These are phyloP conservation scores for Apodemus speciosus DNA, from an alignment of 2,113 vertebrate species.

Conservation along the genomic window DNA sequence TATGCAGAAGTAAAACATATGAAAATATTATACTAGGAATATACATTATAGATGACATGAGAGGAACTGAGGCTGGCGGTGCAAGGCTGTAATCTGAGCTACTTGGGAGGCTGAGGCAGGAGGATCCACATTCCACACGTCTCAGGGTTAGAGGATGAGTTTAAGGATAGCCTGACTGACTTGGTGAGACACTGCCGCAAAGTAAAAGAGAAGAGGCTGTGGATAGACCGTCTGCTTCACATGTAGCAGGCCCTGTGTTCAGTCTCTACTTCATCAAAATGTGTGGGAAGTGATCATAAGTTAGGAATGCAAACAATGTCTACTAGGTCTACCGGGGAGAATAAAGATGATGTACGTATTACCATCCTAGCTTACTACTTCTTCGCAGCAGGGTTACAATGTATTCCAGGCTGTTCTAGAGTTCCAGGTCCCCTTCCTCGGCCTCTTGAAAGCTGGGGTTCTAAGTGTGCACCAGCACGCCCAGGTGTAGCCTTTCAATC, in stretches of 20 bases:
- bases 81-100: neutral
- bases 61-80: neutral
- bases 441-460: neutral
- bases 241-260: neutral
- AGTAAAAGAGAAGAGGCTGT: neutral
- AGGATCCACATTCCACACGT: neutral
- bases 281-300: neutral
- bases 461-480: neutral
- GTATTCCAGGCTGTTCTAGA: neutral
- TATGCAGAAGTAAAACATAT: constrained; percentile 34
- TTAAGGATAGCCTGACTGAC: neutral
- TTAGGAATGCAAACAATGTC: constrained; percentile 20
- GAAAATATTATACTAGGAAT: constrained; percentile 9
- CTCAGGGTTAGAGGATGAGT: neutral
- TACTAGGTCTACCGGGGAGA: neutral
- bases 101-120: neutral
- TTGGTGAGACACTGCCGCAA: neutral
- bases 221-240: neutral
- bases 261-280: neutral
- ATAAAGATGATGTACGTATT: neutral
- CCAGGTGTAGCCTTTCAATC: neutral
- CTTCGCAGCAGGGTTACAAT: neutral
- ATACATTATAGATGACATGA: neutral
- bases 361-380: neutral
- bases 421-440: neutral